Percentiles rank a stretch among this genome's conserved stretches.
phyloP scores from a whole-genome alignment of 2,113 vertebrate species.

The Xiphophorus hellerii region DNA sequence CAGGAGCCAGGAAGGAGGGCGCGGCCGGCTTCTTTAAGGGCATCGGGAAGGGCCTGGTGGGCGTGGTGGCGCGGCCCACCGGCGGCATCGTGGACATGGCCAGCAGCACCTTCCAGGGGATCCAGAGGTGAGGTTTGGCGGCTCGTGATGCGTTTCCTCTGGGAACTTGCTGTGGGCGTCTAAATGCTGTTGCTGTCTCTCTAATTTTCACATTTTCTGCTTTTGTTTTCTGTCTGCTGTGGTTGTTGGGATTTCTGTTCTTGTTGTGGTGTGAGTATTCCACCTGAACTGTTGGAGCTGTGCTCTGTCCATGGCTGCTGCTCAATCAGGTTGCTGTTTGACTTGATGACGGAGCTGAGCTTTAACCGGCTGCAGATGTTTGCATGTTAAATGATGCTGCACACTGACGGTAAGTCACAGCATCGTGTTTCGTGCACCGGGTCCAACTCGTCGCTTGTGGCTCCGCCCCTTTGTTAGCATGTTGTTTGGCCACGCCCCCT shows the following conservation, averaged over 20 bases:
- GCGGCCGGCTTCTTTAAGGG: conserved; percentile 98
- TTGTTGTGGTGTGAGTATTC: conserved; percentile 70
- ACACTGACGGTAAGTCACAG: conserved; percentile 58
- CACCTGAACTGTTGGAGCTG: conserved; percentile 6
- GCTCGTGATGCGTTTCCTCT: too few species aligned
- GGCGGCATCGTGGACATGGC: conserved; percentile 98
- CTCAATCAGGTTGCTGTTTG: background rate
- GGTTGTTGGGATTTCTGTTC: conserved; percentile 8
- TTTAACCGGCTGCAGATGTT: background rate
- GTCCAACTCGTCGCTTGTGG: conserved; percentile 24
- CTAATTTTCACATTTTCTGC: conserved; percentile 68
- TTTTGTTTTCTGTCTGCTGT: too few species aligned
- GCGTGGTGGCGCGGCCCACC: conserved; percentile 91
- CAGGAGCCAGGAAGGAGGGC: conserved; percentile 96
- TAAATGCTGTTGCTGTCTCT: conserved; percentile 30
- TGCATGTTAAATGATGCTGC: conserved; percentile 54
- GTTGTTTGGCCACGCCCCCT: conserved; percentile 37
- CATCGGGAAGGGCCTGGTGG: conserved; percentile 95
- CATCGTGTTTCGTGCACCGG: conserved; percentile 51
- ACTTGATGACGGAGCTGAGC: too few species aligned
- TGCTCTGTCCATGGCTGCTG: conserved; percentile 29
- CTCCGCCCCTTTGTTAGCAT: conserved; percentile 27
- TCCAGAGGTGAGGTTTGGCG: conserved; percentile 79
- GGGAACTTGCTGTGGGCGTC: conserved; percentile 27
- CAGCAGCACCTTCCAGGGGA: conserved; percentile 97